Evolutionary conservation across 1,140 invertebrate genomes (phyloP).

Genomic region (Orchesella cincta): DNA sequence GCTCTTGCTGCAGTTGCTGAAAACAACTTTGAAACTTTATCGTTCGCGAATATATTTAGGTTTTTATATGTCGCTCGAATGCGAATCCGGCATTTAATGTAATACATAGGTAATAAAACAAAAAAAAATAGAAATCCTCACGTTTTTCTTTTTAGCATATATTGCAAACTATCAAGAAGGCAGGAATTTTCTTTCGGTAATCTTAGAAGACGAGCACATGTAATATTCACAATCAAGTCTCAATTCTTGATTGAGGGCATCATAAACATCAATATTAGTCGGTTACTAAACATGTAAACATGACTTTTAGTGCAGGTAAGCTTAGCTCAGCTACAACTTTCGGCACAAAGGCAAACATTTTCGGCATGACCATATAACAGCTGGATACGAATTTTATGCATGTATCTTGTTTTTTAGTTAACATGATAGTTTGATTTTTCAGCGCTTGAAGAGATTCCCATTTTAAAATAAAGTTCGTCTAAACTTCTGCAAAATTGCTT

Average conservation of each 20-base stretch:
- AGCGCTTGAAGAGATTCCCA: background rate
- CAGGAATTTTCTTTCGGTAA: background rate
- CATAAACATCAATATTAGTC: constrained; percentile 25
- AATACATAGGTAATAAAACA: too few relatives aligned
- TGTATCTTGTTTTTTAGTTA: background rate
- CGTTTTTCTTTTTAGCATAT: too few relatives aligned
- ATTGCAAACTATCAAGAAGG: too few relatives aligned
- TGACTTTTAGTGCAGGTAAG: constrained; percentile 22
- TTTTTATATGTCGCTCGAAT: too few relatives aligned
- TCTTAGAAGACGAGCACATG: background rate
- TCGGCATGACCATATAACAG: constrained; percentile 22
- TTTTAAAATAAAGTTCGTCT: background rate
- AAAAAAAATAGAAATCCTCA: too few relatives aligned
- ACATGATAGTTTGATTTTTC: background rate
- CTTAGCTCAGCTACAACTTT: background rate
- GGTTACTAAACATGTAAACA: constrained; percentile 12
- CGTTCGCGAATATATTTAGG: background rate
- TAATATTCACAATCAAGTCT: background rate
- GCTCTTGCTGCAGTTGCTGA: too few relatives aligned
- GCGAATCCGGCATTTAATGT: too few relatives aligned
- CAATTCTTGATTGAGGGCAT: background rate
- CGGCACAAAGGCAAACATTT: constrained; percentile 9
- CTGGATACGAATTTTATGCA: constrained; percentile 2
- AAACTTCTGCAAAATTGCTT: background rate
- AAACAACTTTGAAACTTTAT: too few relatives aligned